Conservation (phyloP, 2,113 vertebrate species). For the Urocynchramus pylzowi region DNA sequence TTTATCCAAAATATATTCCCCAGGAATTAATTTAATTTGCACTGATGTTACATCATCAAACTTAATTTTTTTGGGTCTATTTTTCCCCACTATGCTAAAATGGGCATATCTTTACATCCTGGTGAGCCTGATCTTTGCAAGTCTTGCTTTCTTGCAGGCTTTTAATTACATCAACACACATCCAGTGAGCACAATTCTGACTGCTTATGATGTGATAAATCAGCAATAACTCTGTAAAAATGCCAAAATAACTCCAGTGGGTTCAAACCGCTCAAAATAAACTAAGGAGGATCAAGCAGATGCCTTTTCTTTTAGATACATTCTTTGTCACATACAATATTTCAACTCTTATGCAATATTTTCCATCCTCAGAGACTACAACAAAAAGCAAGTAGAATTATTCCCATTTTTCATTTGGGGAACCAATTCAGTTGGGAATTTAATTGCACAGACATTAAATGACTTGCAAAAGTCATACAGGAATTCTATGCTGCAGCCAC, state of each 20-base stretch:
- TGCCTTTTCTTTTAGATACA: neutral
- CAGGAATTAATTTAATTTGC: slow-evolving; percentile 27
- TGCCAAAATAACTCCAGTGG: neutral
- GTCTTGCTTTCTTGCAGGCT: neutral
- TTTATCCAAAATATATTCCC: slow-evolving; percentile 38
- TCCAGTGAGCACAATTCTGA: neutral
- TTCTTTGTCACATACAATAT: neutral
- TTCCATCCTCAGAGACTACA: neutral
- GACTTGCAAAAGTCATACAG: neutral
- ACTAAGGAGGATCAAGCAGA: neutral
- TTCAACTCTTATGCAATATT: neutral
- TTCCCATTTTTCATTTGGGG: neutral
- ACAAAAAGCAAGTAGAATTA: neutral
- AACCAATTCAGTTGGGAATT: too few species aligned
- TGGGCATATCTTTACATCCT: neutral
- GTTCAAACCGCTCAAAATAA: neutral
- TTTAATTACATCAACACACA: neutral
- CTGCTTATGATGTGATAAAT: neutral
- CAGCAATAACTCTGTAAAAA: neutral
- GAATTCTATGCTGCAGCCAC: neutral
- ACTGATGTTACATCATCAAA: slow-evolving; percentile 1
- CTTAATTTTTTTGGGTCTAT: neutral
- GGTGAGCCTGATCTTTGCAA: neutral
- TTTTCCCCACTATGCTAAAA: neutral
- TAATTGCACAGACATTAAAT: neutral